Base-by-base conservation (phyloP, 1,140 invertebrate genomes). In the Episyrphus balteatus region DNA sequence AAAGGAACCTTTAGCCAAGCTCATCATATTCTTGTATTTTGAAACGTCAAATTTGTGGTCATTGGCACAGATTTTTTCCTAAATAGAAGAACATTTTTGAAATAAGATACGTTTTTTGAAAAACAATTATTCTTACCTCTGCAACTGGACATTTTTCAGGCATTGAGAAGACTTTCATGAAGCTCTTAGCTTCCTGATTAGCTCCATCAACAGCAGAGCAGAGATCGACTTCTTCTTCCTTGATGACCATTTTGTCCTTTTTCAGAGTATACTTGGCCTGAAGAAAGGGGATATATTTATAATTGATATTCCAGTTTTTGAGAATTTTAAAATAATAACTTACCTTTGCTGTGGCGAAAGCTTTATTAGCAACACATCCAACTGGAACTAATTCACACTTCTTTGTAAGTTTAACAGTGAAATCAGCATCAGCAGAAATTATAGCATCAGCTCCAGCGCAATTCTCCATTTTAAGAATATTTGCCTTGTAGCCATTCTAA, bases 401-500 rank as follows among this genome's bases (percentile, higher is more conserved):
- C 17, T 67, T 67, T 44, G 63, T 67, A 17, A 68, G 45, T 50
- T 63, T 64, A 2, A 65, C 44, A 9, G 39, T 50, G 42, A 65
- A 63, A 36, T 55, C 55, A 0, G 51, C 42, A 15, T 58, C 59
- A 11, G 66, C 39, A 12, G 50, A 55, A 17, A 68, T 57, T 9
- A 67, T 46, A 19, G 53, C 55, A 44, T 61, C 55, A 0, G 49
- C 42, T 11, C 62, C 64, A 19, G 59, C 62, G 42, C 65, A 68
- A 49, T 63, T 61, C 34, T 63, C 64, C 42, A 62, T 34, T 47
- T 66, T 66, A 12, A 64, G 44, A 18, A 67, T 51, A 53, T 56
- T 61, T 3, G 61, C 60, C 44, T 67, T 67, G 45, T 65, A 66
- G 40, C 64, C 63, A 32, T 66, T 64, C 63, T 66, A 19, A 5